phyloP scores from a whole-genome alignment of 2,797 vertebrate genomes.

The Carapus acus region DNA sequence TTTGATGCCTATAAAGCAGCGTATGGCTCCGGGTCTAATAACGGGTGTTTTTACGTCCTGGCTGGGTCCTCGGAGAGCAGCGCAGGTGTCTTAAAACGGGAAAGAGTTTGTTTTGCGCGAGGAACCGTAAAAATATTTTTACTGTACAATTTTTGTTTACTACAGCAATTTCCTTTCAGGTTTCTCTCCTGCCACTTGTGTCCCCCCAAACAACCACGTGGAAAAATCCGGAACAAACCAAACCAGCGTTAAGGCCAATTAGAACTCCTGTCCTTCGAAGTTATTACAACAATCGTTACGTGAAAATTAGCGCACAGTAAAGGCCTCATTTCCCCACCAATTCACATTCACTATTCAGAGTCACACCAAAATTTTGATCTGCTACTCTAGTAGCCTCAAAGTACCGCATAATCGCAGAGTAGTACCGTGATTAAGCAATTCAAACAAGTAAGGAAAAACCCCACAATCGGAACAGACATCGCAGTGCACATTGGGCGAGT shows the following conservation, averaged over 20 bases:
- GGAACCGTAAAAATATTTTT: conserved; percentile 12
- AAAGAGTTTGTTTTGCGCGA: not conserved
- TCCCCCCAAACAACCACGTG: too few relatives aligned
- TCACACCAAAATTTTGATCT: too few relatives aligned
- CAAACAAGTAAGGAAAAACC: conserved; percentile 9
- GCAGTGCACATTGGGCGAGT: conserved; percentile 36
- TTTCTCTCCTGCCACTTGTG: conserved; percentile 2
- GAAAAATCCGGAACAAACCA: too few relatives aligned
- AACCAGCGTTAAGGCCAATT: not conserved
- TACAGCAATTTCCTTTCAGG: conserved; percentile 23
- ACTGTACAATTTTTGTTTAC: not conserved
- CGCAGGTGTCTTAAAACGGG: conserved; percentile 3
- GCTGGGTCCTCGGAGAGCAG: conserved; percentile 8
- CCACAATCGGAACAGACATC: conserved; percentile 25
- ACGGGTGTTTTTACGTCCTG: conserved; percentile 9
- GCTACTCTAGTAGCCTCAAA: conserved; percentile 15
- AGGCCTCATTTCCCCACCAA: conserved; percentile 29
- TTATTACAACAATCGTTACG: conserved; percentile 5
- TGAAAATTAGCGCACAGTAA: conserved; percentile 25
- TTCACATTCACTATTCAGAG: too few relatives aligned
- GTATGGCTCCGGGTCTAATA: conserved; percentile 11
- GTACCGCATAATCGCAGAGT: too few relatives aligned
- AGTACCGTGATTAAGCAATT: conserved; percentile 7
- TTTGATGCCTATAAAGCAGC: conserved; percentile 16
- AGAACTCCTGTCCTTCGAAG: conserved; percentile 4